phyloP scores from a whole-genome alignment of 2,797 vertebrate species.

The Halcyon badia region DNA sequence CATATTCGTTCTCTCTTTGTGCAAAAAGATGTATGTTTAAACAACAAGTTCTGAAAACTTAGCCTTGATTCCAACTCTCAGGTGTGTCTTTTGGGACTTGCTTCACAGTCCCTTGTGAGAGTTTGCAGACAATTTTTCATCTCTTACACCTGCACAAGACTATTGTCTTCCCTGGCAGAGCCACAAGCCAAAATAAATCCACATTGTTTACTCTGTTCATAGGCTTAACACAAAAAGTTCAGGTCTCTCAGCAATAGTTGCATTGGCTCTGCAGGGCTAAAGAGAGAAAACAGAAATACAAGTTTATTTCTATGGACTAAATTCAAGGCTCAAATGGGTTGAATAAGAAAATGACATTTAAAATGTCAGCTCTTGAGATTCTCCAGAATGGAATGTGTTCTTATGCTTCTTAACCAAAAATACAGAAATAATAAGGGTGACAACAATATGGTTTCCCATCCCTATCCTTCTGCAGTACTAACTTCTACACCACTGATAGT shows the following conservation, averaged over 20 bases:
- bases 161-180: background rate
- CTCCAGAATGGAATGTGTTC: background rate
- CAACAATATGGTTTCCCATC: background rate
- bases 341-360: background rate
- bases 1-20: background rate
- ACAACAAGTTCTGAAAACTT: background rate
- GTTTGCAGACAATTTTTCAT: background rate
- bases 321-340: background rate
- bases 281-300: background rate
- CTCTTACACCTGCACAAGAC: background rate
- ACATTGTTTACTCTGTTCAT: background rate
- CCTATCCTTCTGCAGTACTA: background rate
- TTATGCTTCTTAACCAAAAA: conserved; percentile 8
- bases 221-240: background rate
- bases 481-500: background rate
- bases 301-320: background rate
- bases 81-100: background rate
- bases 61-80: background rate
- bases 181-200: background rate
- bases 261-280: background rate
- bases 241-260: background rate
- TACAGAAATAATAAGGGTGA: background rate
- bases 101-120: background rate
- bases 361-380: background rate
- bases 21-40: background rate